Percentiles rank a stretch among this genome's conserved stretches.
Evolutionary conservation across 2,113 vertebrate genomes (phyloP).

Genomic region (Antigone vipio): DNA sequence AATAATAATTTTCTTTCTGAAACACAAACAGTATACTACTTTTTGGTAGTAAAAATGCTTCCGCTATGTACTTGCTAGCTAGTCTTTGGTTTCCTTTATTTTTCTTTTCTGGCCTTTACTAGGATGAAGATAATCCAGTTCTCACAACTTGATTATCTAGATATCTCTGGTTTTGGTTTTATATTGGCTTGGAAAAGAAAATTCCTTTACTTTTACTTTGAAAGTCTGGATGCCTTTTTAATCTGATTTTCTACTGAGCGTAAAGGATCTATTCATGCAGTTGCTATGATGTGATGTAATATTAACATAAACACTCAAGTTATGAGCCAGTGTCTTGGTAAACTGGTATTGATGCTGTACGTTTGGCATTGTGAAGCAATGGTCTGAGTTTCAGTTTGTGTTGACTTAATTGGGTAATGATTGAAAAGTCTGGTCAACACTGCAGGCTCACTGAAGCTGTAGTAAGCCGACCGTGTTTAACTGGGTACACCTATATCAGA

Average conservation of each 20-base stretch:
- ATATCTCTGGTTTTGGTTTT: not conserved
- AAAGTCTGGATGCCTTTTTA: not conserved
- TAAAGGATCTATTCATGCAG: not conserved
- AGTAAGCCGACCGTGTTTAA: not conserved
- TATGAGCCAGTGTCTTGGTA: not conserved
- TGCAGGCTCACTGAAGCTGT: not conserved
- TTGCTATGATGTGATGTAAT: not conserved
- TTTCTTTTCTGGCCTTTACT: not conserved
- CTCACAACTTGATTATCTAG: not conserved
- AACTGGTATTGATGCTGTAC: not conserved
- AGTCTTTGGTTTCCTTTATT: not conserved
- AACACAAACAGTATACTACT: not conserved
- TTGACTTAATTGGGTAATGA: not conserved
- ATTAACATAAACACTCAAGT: not conserved
- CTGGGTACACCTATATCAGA: not conserved
- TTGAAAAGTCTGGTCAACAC: not conserved
- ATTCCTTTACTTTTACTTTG: not conserved
- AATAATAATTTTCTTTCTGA: not conserved
- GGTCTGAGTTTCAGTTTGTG: not conserved
- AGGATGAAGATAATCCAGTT: not conserved
- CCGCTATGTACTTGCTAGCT: not conserved
- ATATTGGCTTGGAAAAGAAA: not conserved
- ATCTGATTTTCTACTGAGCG: not conserved
- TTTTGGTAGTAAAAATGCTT: not conserved
- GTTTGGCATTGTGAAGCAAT: not conserved